Evolutionary conservation across 23 tunicate species (phyloP).

Genomic region (Trididemnum nubilum): DNA sequence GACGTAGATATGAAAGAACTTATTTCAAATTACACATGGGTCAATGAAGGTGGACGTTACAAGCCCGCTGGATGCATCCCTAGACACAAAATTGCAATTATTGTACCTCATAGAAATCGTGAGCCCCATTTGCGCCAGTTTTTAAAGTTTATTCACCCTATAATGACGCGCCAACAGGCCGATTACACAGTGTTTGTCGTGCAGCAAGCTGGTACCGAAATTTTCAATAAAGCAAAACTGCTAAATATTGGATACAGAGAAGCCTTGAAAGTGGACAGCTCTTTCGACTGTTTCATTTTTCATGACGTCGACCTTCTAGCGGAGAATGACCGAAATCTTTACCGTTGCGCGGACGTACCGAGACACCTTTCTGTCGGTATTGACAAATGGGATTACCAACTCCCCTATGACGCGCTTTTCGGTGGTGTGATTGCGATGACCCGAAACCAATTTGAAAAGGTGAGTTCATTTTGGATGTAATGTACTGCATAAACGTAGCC

Average conservation of each 20-base stretch:
- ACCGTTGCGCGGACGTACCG: slow-evolving; percentile 79
- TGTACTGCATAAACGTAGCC: too few relatives aligned
- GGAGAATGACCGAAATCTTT: slow-evolving; percentile 76
- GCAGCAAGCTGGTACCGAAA: slow-evolving; percentile 66
- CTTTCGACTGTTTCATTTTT: slow-evolving; percentile 89
- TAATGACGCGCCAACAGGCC: slow-evolving; percentile 77
- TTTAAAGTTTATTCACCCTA: slow-evolving; percentile 69
- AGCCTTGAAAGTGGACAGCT: slow-evolving; percentile 53
- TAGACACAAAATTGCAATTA: slow-evolving; percentile 71
- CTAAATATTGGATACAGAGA: slow-evolving; percentile 79
- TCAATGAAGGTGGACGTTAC: slow-evolving; percentile 46
- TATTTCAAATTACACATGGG: slow-evolving; percentile 40
- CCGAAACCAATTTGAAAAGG: slow-evolving; percentile 57
- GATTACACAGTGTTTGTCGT: slow-evolving; percentile 70
- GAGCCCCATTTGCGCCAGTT: slow-evolving; percentile 68
- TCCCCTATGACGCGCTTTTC: slow-evolving; percentile 76
- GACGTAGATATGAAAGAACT: slow-evolving; percentile 34
- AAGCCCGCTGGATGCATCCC: slow-evolving; percentile 62
- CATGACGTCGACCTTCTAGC: slow-evolving; percentile 96
- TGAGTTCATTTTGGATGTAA: background rate
- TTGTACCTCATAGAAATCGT: slow-evolving; percentile 86
- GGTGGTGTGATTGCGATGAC: slow-evolving; percentile 84
- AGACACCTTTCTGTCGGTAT: slow-evolving; percentile 86
- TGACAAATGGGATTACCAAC: slow-evolving; percentile 81
- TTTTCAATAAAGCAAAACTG: slow-evolving; percentile 85